phyloP scores from a whole-genome alignment of 2,888 invertebrate genomes.

The Incurvaria masculella region DNA sequence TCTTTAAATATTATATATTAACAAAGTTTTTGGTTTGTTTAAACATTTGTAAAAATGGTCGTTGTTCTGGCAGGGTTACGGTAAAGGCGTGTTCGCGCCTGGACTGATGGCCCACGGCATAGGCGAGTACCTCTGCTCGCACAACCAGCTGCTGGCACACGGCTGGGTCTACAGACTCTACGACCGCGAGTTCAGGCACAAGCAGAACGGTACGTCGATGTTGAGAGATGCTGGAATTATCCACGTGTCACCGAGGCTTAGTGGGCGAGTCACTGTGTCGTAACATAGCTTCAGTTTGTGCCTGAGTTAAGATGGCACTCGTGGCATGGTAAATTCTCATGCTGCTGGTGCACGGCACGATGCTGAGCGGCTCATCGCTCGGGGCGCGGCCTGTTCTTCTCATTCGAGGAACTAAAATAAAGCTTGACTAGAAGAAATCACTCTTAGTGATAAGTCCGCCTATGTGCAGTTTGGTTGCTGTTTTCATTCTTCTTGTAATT shows the following conservation, averaged over 20 bases:
- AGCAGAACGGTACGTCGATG: constrained; percentile 52
- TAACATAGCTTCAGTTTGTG: neutral
- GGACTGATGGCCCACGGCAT: constrained; percentile 42
- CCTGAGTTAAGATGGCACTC: too few species aligned
- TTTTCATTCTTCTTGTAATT: too few species aligned
- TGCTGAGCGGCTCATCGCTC: too few species aligned
- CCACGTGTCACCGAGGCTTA: too few species aligned
- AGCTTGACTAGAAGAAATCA: too few species aligned
- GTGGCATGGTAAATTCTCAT: too few species aligned
- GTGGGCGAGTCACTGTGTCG: too few species aligned
- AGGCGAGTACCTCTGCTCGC: constrained; percentile 60
- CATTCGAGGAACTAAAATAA: too few species aligned
- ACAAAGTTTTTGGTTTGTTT: neutral
- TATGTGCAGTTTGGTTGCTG: too few species aligned
- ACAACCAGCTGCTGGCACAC: constrained; percentile 63
- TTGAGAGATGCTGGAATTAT: neutral
- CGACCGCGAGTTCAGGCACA: constrained; percentile 48
- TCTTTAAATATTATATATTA: constrained; percentile 1
- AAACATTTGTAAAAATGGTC: neutral
- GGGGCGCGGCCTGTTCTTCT: too few species aligned
- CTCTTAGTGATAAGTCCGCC: too few species aligned
- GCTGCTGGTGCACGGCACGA: too few species aligned
- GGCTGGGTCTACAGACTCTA: constrained; percentile 62
- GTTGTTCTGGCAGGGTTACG: constrained; percentile 54
- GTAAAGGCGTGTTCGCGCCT: constrained; percentile 52